Evolutionary conservation across 2,797 vertebrate genomes (phyloP), one percentile per base, ranked within the genome.

Genomic region (Cercopithecus mitis): DNA sequence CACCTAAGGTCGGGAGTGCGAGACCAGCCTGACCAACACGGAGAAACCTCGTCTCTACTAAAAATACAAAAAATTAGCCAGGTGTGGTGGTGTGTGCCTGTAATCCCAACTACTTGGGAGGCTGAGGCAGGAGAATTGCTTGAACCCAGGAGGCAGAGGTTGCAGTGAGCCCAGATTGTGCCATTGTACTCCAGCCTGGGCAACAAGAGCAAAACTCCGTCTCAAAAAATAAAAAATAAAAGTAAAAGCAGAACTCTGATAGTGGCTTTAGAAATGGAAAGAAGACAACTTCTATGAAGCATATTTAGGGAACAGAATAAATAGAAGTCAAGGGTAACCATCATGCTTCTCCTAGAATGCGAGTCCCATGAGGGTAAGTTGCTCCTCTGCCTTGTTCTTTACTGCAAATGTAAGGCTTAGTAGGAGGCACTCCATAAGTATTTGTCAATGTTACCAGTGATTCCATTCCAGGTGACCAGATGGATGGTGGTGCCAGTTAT

Each of bases 401-500:
- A 5, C 33, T 39, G 4, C 12, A 4, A 15, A 75, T 36, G 15
- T 3, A 27, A 6, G 0, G 3, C 47, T 20, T 72, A 25, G 13
- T 13, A 4, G n/a, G 20, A 36, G 55, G 19, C 41, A 8, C 8
- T 33, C 72, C 43, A 3, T 0, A 3, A 73, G 81, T n/a, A 17
- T 47, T 19, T 83, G 41, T 55, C 67, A 25, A 0, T 50, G 45
- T 77, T n/a, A 52, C 0, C 5, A 43, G 2, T 17, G 36, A 5
- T 20, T 84, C 93, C 41, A 14, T 8, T 77, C n/a, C 8, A 2
- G 4, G 45, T 25, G 41, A 20, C 82, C 27, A 13, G 43, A 15
- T 7, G 27, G 13, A 43, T 6, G 5, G 15, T 41, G 50, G 33
- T 24, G 17, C 0, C 43, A 27, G 0, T 55, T 14, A 17, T 1